These are phyloP conservation scores for Coenobita brevimanus DNA, from an alignment of 1,140 invertebrate species.

Conservation along the genomic window DNA sequence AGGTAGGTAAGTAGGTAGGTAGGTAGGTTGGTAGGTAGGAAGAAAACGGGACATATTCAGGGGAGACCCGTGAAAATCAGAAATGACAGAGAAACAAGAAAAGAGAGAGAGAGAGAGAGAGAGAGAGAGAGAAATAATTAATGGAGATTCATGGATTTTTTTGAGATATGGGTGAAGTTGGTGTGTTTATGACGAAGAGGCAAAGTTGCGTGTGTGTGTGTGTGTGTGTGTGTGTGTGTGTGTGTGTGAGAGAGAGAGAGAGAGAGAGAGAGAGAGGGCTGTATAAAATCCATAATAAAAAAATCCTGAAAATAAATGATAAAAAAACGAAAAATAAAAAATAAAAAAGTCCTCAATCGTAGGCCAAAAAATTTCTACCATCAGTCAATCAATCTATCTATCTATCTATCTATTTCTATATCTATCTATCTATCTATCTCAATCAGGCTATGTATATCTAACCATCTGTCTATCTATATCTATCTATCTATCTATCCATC, in stretches of 20 bases:
- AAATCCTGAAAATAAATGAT: neutral
- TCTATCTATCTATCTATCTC: slow-evolving; percentile 25
- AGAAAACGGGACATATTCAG: neutral
- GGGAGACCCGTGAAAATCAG: too few species aligned
- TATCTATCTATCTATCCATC: slow-evolving; percentile 20
- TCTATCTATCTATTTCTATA: slow-evolving; percentile 40
- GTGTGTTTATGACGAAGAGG: too few species aligned
- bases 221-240: neutral
- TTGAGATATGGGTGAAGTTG: too few species aligned
- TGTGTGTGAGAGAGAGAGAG: slow-evolving; percentile 20
- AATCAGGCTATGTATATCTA: slow-evolving; percentile 1
- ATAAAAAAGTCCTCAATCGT: neutral
- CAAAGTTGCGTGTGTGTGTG: too few species aligned
- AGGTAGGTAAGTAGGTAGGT: too few species aligned
- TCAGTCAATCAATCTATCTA: slow-evolving; percentile 27
- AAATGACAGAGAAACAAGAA: neutral
- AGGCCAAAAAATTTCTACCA: neutral
- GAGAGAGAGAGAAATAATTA: neutral
- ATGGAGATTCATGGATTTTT: neutral
- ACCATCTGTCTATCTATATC: slow-evolving; percentile 9
- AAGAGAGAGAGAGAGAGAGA: neutral
- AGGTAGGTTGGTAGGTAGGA: neutral
- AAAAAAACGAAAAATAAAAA: neutral
- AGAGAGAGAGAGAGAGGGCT: neutral
- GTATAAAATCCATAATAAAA: neutral